A percentile compares a stretch with the other conserved stretches of the same genome.
These are phyloP conservation scores for Miniopterus natalensis DNA, from an alignment of 2,113 vertebrate genomes.

Conservation along the genomic window DNA sequence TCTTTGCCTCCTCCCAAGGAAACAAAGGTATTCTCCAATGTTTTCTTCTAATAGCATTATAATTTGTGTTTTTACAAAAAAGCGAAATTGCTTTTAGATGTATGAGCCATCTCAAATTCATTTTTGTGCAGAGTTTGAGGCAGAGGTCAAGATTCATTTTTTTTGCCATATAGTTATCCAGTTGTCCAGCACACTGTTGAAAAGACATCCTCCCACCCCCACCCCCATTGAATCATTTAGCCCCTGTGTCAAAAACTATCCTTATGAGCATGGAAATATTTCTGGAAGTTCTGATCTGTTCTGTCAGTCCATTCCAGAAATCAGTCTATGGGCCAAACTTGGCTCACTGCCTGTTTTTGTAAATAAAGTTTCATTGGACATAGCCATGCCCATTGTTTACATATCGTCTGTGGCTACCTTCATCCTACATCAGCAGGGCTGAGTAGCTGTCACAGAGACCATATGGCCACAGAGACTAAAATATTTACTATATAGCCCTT, in stretches of 20 bases:
- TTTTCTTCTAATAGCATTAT: neutral
- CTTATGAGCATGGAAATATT: neutral
- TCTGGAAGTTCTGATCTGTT: neutral
- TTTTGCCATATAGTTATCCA: neutral
- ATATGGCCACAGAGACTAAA: neutral
- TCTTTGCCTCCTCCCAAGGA: neutral
- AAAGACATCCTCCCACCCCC: neutral
- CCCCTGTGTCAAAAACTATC: neutral
- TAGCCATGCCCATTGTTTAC: neutral
- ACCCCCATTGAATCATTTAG: neutral
- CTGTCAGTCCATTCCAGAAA: neutral
- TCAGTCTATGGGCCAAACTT: neutral
- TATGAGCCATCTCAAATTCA: neutral
- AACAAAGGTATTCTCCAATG: neutral
- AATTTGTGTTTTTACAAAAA: neutral
- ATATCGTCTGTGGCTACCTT: neutral
- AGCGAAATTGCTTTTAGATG: neutral
- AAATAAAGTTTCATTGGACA: neutral
- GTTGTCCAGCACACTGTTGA: neutral
- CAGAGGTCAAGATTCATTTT: neutral
- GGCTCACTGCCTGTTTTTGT: neutral
- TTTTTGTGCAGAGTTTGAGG: neutral
- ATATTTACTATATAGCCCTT: neutral
- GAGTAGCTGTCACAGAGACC: neutral
- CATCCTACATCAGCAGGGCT: neutral